phyloP scores from a whole-genome alignment of 2,113 vertebrate genomes.

The Megalops atlanticus region DNA sequence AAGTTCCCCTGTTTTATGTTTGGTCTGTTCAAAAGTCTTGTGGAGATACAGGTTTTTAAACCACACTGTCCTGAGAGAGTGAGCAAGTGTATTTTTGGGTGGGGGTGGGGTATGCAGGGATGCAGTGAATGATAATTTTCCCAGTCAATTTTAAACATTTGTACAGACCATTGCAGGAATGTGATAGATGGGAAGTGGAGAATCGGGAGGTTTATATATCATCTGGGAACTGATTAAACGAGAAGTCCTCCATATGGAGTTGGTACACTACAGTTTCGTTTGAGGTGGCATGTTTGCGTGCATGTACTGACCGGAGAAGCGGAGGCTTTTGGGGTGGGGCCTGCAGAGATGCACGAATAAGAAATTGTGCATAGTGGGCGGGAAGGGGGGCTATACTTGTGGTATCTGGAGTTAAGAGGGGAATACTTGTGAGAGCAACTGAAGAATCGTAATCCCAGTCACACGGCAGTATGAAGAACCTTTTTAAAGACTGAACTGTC shows the following conservation, averaged over 20 bases:
- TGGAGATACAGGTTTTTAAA: conserved; percentile 22
- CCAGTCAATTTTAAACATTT: neutral
- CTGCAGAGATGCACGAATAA: neutral
- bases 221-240: conserved; percentile 6
- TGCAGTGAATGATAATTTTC: neutral
- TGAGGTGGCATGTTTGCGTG: neutral
- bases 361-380: neutral
- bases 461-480: too few species aligned
- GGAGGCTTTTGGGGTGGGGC: too few species aligned
- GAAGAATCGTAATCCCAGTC: neutral
- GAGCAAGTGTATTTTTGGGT: neutral
- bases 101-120: neutral
- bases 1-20: neutral
- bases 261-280: conserved; percentile 10
- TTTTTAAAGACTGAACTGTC: conserved; percentile 2
- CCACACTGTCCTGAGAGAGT: neutral
- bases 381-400: neutral
- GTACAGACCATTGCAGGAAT: conserved; percentile 3
- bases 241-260: neutral
- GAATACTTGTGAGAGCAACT: too few species aligned
- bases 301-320: too few species aligned
- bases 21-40: conserved; percentile 25
- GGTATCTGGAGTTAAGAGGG: neutral
- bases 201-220: neutral
- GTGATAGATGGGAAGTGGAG: neutral